Evolutionary conservation across 2,113 vertebrate species (phyloP).

Genomic region (Xyrauchen texanus): DNA sequence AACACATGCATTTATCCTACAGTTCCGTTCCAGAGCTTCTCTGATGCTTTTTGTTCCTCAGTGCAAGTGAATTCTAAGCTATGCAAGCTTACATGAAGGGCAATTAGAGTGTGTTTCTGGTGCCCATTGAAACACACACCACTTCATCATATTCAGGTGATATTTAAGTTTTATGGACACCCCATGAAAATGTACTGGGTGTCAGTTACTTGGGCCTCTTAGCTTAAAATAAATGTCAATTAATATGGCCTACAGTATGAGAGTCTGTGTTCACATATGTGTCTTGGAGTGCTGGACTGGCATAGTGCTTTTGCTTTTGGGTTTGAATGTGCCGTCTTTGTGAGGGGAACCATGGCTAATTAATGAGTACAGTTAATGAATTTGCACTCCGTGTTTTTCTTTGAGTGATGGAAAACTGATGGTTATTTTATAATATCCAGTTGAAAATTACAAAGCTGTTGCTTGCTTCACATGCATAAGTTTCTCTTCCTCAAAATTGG

Average conservation of each 20-base stretch:
- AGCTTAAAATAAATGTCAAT: too few species aligned
- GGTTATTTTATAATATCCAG: constrained; percentile 43
- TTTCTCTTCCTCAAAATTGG: background rate
- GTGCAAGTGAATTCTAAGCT: constrained; percentile 49
- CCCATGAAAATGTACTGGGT: too few species aligned
- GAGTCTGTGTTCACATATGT: too few species aligned
- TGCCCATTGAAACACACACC: background rate
- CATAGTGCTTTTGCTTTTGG: too few species aligned
- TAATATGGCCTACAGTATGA: too few species aligned
- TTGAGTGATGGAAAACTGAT: constrained; percentile 58
- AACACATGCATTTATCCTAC: constrained; percentile 34
- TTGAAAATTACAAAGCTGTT: constrained; percentile 70
- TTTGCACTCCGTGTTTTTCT: constrained; percentile 56
- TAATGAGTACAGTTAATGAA: too few species aligned
- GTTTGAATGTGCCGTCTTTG: too few species aligned
- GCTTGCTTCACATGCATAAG: background rate
- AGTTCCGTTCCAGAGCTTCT: constrained; percentile 25
- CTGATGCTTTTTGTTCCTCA: constrained; percentile 27
- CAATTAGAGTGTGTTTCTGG: constrained; percentile 33
- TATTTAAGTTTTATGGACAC: too few species aligned
- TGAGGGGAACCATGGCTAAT: too few species aligned
- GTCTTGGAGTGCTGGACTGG: too few species aligned
- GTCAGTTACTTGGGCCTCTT: too few species aligned
- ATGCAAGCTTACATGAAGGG: constrained; percentile 26
- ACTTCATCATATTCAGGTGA: too few species aligned